Conservation (phyloP, 2,888 invertebrate genomes). For the Caenorhabditis auriculariae region DNA sequence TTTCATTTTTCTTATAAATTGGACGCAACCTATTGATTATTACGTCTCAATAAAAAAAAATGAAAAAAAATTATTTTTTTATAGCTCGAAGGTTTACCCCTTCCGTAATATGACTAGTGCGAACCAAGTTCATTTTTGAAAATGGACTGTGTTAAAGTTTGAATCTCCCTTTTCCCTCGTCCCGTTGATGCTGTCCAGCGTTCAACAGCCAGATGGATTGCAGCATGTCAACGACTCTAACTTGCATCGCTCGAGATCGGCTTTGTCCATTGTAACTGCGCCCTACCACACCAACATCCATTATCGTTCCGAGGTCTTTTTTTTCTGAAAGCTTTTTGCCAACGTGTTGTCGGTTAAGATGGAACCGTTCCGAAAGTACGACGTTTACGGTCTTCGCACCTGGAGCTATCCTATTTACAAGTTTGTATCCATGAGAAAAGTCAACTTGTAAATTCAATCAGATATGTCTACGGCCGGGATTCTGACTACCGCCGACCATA, state of each 20-base stretch:
- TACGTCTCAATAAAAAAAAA: too few species aligned
- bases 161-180: background rate
- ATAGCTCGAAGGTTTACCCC: too few species aligned
- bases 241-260: slow-evolving; percentile 46
- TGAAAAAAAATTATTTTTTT: too few species aligned
- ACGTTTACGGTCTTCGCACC: slow-evolving; percentile 60
- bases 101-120: too few species aligned
- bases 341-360: too few species aligned
- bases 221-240: slow-evolving; percentile 35
- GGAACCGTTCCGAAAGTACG: slow-evolving; percentile 60
- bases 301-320: slow-evolving; percentile 44
- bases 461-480: slow-evolving; percentile 60
- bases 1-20: too few species aligned
- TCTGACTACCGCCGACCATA: slow-evolving; percentile 57
- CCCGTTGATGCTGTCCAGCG: background rate
- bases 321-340: too few species aligned
- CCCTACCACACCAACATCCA: slow-evolving; percentile 61
- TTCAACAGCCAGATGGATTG: background rate
- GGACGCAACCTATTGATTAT: too few species aligned
- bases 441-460: too few species aligned
- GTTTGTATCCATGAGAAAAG: slow-evolving; percentile 29
- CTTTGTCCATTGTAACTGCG: slow-evolving; percentile 52
- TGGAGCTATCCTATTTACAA: slow-evolving; percentile 63
- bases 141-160: too few species aligned
- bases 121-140: too few species aligned